Evolutionary conservation across 2,888 invertebrate genomes (phyloP).

Genomic region (Orchesellides sinensis): DNA sequence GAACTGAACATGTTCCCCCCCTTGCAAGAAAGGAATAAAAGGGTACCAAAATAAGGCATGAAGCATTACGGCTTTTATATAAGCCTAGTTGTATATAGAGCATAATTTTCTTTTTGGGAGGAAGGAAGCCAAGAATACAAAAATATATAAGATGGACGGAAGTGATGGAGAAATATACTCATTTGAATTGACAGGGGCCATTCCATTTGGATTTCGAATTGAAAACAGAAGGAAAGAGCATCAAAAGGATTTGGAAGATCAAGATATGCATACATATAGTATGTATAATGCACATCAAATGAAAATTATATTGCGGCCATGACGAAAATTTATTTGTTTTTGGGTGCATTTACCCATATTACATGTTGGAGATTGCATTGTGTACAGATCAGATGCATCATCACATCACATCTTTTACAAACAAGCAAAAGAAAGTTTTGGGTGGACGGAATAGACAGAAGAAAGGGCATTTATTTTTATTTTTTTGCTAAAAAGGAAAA

Average conservation of each 20-base stretch:
- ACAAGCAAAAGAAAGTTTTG: not conserved
- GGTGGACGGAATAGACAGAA: conserved; percentile 3
- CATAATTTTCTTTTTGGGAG: too few species aligned
- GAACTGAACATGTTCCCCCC: too few species aligned
- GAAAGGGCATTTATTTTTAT: not conserved
- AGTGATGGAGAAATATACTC: not conserved
- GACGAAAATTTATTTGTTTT: too few species aligned
- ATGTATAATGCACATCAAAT: not conserved
- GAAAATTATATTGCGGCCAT: not conserved
- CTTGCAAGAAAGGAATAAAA: too few species aligned
- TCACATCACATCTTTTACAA: not conserved
- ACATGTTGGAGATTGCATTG: not conserved
- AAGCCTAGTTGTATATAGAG: too few species aligned
- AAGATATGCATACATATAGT: not conserved
- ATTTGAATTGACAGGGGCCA: not conserved
- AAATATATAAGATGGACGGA: conserved; percentile 1
- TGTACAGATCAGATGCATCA: not conserved
- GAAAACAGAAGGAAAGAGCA: too few species aligned
- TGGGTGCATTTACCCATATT: too few species aligned
- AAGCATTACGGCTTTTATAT: too few species aligned
- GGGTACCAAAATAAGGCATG: too few species aligned
- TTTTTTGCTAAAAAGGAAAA: not conserved
- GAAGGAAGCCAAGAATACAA: not conserved
- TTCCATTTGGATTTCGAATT: not conserved
- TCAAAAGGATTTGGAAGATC: not conserved